Conservation (phyloP, 2,113 vertebrate species). For the Tachysurus vachellii region DNA sequence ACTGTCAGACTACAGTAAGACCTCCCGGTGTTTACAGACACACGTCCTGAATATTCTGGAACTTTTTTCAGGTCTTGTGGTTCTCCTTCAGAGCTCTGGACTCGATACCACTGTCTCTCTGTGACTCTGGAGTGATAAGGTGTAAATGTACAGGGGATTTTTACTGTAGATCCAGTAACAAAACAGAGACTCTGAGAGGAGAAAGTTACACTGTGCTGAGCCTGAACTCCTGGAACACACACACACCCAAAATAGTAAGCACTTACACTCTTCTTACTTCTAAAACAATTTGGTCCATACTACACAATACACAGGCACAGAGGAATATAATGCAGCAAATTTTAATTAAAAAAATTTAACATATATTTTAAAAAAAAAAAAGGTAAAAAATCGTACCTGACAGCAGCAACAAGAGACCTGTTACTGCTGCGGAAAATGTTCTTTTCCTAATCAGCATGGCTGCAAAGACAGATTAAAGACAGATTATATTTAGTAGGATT, state of each 20-base stretch:
- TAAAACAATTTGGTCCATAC: too few relatives aligned
- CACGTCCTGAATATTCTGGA: not conserved
- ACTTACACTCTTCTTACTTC: not conserved
- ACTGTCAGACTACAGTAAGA: conserved; percentile 4
- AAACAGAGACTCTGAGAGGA: conserved; percentile 7
- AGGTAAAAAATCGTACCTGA: not conserved
- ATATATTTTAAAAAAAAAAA: not conserved
- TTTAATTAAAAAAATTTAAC: not conserved
- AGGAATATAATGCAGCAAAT: not conserved
- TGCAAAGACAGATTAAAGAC: not conserved
- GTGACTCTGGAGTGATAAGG: too few relatives aligned
- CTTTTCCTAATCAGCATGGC: not conserved
- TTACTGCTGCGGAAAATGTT: not conserved
- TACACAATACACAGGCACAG: not conserved
- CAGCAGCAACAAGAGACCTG: conserved; percentile 10
- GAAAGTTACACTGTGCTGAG: not conserved
- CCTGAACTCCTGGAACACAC: conserved; percentile 15
- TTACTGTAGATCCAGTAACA: conserved; percentile 34
- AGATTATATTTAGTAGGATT: not conserved
- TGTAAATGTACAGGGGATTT: not conserved
- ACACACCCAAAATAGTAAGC: not conserved
- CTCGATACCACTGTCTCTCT: conserved; percentile 17
- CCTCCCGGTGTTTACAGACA: not conserved
- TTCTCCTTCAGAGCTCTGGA: not conserved
- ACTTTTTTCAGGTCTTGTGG: not conserved